These are phyloP conservation scores for Polyommatus iphigenia DNA, from an alignment of 2,888 invertebrate genomes.

Conservation along the genomic window DNA sequence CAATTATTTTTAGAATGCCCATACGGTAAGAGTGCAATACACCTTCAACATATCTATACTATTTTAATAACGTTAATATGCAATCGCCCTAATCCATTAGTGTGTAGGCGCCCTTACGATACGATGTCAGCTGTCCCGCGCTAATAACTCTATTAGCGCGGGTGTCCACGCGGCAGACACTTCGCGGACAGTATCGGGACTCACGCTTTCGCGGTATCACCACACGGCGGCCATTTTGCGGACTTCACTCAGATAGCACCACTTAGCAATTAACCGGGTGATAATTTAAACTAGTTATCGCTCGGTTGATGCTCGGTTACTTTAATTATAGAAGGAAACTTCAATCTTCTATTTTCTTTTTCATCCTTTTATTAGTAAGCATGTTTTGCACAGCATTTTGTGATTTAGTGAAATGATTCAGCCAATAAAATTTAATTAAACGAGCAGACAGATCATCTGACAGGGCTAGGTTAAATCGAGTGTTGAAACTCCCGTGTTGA, in stretches of 20 bases:
- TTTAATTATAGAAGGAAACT: background rate
- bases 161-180: slow-evolving; percentile 3
- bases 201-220: slow-evolving; percentile 4
- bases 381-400: too few species aligned
- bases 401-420: too few species aligned
- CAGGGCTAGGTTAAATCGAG: too few species aligned
- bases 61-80: background rate
- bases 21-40: too few species aligned
- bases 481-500: too few species aligned
- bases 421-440: too few species aligned
- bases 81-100: slow-evolving; percentile 23
- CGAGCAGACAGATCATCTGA: too few species aligned
- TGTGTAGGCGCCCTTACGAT: slow-evolving; percentile 29
- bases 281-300: background rate
- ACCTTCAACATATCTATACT: background rate
- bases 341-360: background rate
- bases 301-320: background rate
- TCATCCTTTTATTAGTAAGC: too few species aligned
- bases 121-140: slow-evolving; percentile 34
- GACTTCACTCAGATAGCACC: background rate
- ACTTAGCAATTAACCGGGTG: background rate
- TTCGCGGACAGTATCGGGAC: slow-evolving; percentile 15
- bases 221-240: background rate
- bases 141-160: slow-evolving; percentile 44
- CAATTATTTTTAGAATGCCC: too few species aligned